A percentile compares a stretch with the other conserved stretches of the same genome.
Conservation (phyloP, 1,140 invertebrate genomes). For the Dendrolimus punctatus region DNA sequence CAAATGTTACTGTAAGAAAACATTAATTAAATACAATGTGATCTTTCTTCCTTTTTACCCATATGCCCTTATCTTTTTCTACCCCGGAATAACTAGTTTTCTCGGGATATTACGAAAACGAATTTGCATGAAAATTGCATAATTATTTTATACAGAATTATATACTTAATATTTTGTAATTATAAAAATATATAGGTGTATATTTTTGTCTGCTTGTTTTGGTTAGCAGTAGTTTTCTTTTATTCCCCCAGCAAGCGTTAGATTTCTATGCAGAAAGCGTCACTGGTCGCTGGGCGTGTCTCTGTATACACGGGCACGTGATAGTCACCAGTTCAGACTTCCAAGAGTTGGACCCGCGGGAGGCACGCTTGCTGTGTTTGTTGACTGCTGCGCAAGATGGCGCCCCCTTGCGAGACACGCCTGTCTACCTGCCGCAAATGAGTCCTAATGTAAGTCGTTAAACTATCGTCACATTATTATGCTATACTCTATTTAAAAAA, state of each 20-base stretch:
- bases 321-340: constrained; percentile 86
- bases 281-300: constrained; percentile 84
- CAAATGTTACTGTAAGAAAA: too few relatives aligned
- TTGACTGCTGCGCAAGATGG: constrained; percentile 77
- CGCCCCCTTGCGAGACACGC: constrained; percentile 80
- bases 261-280: constrained; percentile 83
- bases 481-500: background rate
- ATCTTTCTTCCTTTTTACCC: too few relatives aligned
- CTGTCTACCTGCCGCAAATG: constrained; percentile 86
- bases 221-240: too few relatives aligned
- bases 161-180: too few relatives aligned
- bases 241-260: constrained; percentile 75
- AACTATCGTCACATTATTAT: constrained; percentile 2
- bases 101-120: too few relatives aligned
- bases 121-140: too few relatives aligned
- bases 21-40: too few relatives aligned
- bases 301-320: constrained; percentile 82
- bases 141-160: too few relatives aligned
- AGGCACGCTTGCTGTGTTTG: constrained; percentile 81
- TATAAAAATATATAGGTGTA: too few relatives aligned
- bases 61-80: too few relatives aligned
- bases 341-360: constrained; percentile 80
- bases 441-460: constrained; percentile 80
- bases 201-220: too few relatives aligned
- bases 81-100: too few relatives aligned